Conservation (phyloP, 2,888 invertebrate genomes). For the Chrysomela aeneicollis region DNA sequence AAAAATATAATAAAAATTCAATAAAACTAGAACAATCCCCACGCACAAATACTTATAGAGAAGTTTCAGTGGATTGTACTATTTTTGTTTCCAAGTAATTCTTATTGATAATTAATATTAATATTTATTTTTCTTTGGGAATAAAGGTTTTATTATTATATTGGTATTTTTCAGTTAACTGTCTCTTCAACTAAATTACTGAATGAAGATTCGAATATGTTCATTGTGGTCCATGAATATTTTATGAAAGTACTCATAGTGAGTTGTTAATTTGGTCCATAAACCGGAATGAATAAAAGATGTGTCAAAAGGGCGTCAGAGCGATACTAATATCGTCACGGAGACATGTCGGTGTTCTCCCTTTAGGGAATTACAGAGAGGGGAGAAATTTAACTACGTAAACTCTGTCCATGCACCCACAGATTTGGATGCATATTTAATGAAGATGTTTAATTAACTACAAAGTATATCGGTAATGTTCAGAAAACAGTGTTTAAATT, state of each 20-base stretch:
- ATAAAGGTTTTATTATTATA: no score
- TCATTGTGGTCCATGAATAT: constrained; percentile 1
- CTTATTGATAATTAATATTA: no score
- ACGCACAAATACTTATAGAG: no score
- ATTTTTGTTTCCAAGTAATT: no score
- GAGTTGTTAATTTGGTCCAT: constrained; percentile 20
- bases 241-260: constrained; percentile 5
- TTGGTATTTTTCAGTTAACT: no score
- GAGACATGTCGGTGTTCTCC: constrained; percentile 23
- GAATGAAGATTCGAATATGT: not conserved
- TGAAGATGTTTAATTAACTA: constrained; percentile 12
- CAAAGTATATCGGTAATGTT: not conserved
- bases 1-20: no score
- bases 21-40: no score
- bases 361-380: constrained; percentile 26
- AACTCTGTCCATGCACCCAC: constrained; percentile 18
- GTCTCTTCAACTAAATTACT: no score
- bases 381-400: constrained; percentile 16
- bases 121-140: no score
- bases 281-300: constrained; percentile 30
- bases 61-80: no score
- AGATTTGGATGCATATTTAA: constrained; percentile 19
- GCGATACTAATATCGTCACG: constrained; percentile 31
- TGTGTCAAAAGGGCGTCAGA: constrained; percentile 27
- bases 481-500: not conserved